Evolutionary conservation across 2,797 vertebrate genomes (phyloP), one percentile per base, ranked within the genome.

Genomic region (Alca torda): DNA sequence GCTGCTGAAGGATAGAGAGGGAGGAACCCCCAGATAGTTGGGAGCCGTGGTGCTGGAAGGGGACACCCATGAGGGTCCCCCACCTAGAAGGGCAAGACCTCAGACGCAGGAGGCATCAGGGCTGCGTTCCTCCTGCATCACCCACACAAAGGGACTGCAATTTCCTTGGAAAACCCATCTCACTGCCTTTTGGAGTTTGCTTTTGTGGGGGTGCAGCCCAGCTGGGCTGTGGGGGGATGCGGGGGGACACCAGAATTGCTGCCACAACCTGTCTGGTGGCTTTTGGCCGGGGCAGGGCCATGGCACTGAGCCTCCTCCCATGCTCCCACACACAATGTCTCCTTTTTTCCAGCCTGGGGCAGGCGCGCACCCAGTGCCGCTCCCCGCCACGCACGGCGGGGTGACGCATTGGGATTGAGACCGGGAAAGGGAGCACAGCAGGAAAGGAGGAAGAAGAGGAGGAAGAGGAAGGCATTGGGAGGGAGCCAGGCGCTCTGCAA

Each of bases 341-440:
- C 56, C 72, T 83, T 87, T 83, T 16, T 60, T 7, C 35, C 10
- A 48, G 76, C 65, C 70, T 30, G 5, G 1, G 48, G 68, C 74
- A 11, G 53, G 53, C 39, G 0, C 31, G 46, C 53, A 45, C 31
- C 35, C 70, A 24, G 60, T 37, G 2, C 54, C 5, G 0, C 70
- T 59, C 76, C 75, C 56, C 1, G 1, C 2, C 53, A 16, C 1
- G 0, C 17, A 28, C 2, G 1, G 8, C 1, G n/a, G 59, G 19
- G 88, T 28, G 4, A n/a, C 4, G 16, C 24, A 16, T 25, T 7
- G 0, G 19, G 18, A 45, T 0, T 1, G 16, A 76, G n/a, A 53
- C 33, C 2, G 2, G 41, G 67, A 26, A 56, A 63, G 15, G 65
- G 48, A 77, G n/a, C 46, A 12, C 0, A 0, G 53, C 63, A 72